Base-by-base conservation (phyloP, 2,797 vertebrate genomes). In the Sebastes melanostomus region DNA sequence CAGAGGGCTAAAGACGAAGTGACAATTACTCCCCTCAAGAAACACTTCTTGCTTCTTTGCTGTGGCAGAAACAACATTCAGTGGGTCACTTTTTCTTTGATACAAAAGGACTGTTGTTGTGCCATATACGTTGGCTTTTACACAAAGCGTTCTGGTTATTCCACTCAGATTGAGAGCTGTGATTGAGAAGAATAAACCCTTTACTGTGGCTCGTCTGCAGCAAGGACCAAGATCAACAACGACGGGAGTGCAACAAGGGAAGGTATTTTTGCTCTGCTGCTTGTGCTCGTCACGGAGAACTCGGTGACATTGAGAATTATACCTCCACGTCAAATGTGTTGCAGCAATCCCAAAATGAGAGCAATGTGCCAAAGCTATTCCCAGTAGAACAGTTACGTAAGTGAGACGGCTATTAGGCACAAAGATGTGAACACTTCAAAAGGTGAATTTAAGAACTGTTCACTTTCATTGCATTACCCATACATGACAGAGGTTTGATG, bases 1-100 rank as follows among this genome's bases (percentile, higher is more conserved):
- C 84, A 46, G 72, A 89, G 71, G 86, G 86, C 83, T 86, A 90
- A 89, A 92, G 86, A 95, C 92, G 85, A 93, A 92, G 92, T 92
- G 88, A 91, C 89, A 85, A 91, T 94, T 92, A 89, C 75, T 92
- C 80, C 78, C 77, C 78, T 90, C 66, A 80, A 89, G 78, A 90
- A 89, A 87, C 66, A 69, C 66, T 71, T 73, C 78, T 72, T 74
- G 59, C 66, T 84, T 81, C 78, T 86, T 84, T 85, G 83, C 75
- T 65, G 82, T 86, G 81, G 75, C 60, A 88, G 62, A 76, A 38
- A 81, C 50, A 75, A 68, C 60, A 29, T 60, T 77, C 62, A 70
- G 27, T 61, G 27, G 34, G 78, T 85, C 59, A 55, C 60, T 54
- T 72, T 77, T 82, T 66, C 70, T 85, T 56, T 84, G 78, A 84